Base-by-base conservation (phyloP, 2,888 invertebrate species). In the Calameuta pallipes region DNA sequence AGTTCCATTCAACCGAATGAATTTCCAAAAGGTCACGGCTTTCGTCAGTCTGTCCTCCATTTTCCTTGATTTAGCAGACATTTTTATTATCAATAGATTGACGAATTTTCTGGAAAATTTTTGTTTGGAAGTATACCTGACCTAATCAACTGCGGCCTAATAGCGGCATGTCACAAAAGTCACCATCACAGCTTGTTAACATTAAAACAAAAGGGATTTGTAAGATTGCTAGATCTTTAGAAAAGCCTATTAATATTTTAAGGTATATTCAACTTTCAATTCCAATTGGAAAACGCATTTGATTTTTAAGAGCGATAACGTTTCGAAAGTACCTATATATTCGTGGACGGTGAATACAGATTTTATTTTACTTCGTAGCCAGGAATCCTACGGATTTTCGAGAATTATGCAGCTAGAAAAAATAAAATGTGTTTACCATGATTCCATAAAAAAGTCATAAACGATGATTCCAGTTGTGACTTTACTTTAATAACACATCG, bases 81-180 rank as follows among this genome's bases (percentile, higher is more conserved):
- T 23, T 56, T 6, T 56, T 56, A 83, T 83, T 82, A 76, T 76
- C 78, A 80, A 70, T 82, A 87, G 87, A 86, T 86, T 87, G 87
- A 87, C 87, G 86, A 87, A 81, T 81, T 81, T 78, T 76, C 78
- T 76, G 74, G 79, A 81, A 80, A 79, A 82, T 78, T 81, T 78
- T 81, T 82, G 83, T 82, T 85, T 83, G 84, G 2, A 23, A 56
- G 23, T 23, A 56, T 80, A 77, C 80, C 77, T 71, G 69, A 79
- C 73, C 76, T 71, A 69, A 79, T 73, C 6, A 35, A n/a, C n/a
- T 56, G 4, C 0, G 12, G 33, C 30, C 31, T 36, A 31, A 41
- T 23, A n/a, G 30, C 56, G 23, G n/a, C 75, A 79, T 36, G 9
- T 70, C 34, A 35, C 23, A n/a, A 73, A 33, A 41, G 69, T 75